Evolutionary conservation across 1,140 invertebrate genomes (phyloP), one percentile per base, ranked within the genome.

Genomic region (Drosophila novamexicana): DNA sequence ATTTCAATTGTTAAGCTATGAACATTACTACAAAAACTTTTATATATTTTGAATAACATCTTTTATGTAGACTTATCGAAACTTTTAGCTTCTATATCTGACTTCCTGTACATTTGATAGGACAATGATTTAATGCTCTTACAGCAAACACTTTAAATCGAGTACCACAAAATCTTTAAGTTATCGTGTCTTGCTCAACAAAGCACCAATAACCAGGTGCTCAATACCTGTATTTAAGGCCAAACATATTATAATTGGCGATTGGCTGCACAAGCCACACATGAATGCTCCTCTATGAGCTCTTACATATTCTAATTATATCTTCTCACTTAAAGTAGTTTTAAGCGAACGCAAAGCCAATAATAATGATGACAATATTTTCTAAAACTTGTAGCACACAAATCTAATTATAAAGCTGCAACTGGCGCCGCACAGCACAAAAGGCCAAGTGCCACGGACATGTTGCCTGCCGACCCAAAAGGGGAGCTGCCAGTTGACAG

Each of bases 381-480:
- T 40, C 9, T 6, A 29, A 34, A 56, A 65, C 14, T 18, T 18
- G 44, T n/a, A 12, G 22, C 22, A 49, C 14, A 16, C 6, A 5
- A 54, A 47, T 37, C 10, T 9, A 14, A 42, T 29, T 32, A 67
- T 47, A 68, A 68, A 68, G 42, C 37, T n/a, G 65, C 47, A 58
- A 59, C 65, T 29, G 49, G 7, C 39, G 10, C 12, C n/a, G 10
- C 16, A 5, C 18, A 37, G 16, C 56, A 32, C 56, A 40, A 7
- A 36, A 36, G 7, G 1, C 14, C n/a, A 45, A 45, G 22, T 45
- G 42, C 37, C 37, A 40, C 37, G 14, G 29, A 52, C 7, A 10
- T 6, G 16, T 42, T 7, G 18, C 54, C 34, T 10, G 8, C 6
- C 4, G 10, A 10, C 8, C 2, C 18, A 49, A 18, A 53, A 3